Percentiles rank a stretch among this genome's conserved stretches.
Evolutionary conservation across 2,113 vertebrate genomes (phyloP).

Genomic region (Vidua macroura): DNA sequence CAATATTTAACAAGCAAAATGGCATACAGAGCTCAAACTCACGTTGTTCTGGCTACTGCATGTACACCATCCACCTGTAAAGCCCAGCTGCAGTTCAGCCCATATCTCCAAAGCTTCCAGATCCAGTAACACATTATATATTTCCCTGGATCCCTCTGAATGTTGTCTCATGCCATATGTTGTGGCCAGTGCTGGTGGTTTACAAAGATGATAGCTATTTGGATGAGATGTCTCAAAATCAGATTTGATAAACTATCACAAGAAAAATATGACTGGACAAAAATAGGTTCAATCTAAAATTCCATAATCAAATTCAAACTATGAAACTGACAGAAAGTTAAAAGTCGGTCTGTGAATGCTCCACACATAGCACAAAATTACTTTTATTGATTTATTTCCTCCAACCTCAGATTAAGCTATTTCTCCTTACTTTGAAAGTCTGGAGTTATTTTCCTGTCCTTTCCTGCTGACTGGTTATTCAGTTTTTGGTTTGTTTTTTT

Average conservation of each 20-base stretch:
- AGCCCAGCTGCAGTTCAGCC: neutral
- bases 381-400: conserved; percentile 44
- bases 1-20: neutral
- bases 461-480: neutral
- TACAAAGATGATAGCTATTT: neutral
- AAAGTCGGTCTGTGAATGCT: neutral
- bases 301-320: neutral
- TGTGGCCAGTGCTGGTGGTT: neutral
- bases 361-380: conserved; percentile 24
- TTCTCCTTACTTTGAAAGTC: neutral
- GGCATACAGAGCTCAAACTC: neutral
- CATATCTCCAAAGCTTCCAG: neutral
- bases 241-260: neutral
- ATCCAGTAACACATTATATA: neutral
- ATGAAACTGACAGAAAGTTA: neutral
- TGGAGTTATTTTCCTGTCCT: neutral
- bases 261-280: neutral
- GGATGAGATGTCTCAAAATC: neutral
- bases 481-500: neutral
- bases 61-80: neutral
- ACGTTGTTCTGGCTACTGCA: neutral
- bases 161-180: neutral
- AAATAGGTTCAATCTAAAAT: neutral
- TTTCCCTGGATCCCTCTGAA: neutral
- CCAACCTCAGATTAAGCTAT: neutral